Percentiles rank a stretch among this genome's conserved stretches.
These are phyloP conservation scores for Drosophila macrospina DNA, from an alignment of 2,888 invertebrate species.

Conservation along the genomic window DNA sequence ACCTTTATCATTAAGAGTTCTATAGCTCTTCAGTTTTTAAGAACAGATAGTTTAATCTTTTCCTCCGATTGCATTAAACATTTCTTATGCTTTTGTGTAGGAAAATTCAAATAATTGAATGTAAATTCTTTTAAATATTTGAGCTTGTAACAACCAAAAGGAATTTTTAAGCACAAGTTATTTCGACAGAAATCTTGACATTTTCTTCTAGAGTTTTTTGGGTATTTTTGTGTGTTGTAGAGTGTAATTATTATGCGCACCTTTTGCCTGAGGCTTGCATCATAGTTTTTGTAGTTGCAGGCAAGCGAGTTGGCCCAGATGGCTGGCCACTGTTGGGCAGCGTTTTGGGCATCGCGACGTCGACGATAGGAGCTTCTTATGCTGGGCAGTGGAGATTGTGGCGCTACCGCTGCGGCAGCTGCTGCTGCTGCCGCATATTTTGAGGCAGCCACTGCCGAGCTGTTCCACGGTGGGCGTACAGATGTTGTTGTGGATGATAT, in stretches of 20 bases:
- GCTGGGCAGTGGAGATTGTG: constrained; percentile 55
- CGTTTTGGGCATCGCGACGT: constrained; percentile 78
- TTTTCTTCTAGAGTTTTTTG: background rate
- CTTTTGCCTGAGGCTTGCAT: constrained; percentile 82
- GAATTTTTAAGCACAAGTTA: background rate
- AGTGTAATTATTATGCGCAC: constrained; percentile 73
- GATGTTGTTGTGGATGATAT: constrained; percentile 23
- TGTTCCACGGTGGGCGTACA: constrained; percentile 81
- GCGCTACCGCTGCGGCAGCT: constrained; percentile 47
- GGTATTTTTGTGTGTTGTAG: constrained; percentile 18
- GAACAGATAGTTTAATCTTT: too few species aligned
- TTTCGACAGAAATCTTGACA: background rate
- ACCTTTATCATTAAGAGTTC: too few species aligned
- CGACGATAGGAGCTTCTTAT: constrained; percentile 82
- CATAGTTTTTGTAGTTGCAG: constrained; percentile 83
- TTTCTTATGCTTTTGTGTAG: too few species aligned
- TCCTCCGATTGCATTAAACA: too few species aligned
- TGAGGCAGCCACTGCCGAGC: constrained; percentile 71
- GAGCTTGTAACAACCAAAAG: background rate
- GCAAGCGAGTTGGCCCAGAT: constrained; percentile 83
- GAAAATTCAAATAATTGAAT: too few species aligned
- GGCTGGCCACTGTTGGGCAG: constrained; percentile 80
- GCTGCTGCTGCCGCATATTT: constrained; percentile 60
- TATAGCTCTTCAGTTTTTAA: too few species aligned
- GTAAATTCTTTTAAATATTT: background rate